phyloP scores from a whole-genome alignment of 2,888 invertebrate genomes.

The Caenorhabditis drosophilae region DNA sequence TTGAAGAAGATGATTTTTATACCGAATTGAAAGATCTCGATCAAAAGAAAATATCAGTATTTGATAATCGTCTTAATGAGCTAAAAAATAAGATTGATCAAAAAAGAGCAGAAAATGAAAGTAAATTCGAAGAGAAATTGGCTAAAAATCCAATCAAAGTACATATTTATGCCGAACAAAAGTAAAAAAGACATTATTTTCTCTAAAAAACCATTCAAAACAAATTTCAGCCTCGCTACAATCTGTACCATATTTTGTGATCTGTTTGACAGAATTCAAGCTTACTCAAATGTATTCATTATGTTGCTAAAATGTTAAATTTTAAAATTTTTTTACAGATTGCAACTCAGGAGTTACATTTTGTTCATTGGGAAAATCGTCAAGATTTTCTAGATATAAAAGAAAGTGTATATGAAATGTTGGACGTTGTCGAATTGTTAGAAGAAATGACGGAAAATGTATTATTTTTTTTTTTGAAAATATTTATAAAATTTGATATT shows the following conservation, averaged over 20 bases:
- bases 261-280: conserved; percentile 48
- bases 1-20: conserved; percentile 40
- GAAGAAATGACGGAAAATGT: conserved; percentile 20
- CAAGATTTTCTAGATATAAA: conserved; percentile 20
- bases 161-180: conserved; percentile 17
- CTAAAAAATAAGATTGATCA: conserved; percentile 6
- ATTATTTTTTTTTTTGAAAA: background rate
- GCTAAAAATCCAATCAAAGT: conserved; percentile 4
- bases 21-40: conserved; percentile 17
- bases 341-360: conserved; percentile 18
- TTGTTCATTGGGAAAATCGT: conserved; percentile 33
- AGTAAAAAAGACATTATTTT: conserved; percentile 7
- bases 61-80: conserved; percentile 23
- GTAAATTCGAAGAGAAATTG: conserved; percentile 1
- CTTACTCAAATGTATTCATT: conserved; percentile 31
- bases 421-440: conserved; percentile 27
- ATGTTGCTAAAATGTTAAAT: background rate
- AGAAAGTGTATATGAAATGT: conserved; percentile 10
- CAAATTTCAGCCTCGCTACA: conserved; percentile 19
- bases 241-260: conserved; percentile 49
- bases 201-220: background rate
- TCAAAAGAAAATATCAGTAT: conserved; percentile 19
- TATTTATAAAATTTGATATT: background rate
- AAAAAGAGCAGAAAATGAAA: background rate
- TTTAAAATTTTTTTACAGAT: conserved; percentile 7